Conservation (phyloP, 1,140 invertebrate species). For the Melanaphis sacchari region DNA sequence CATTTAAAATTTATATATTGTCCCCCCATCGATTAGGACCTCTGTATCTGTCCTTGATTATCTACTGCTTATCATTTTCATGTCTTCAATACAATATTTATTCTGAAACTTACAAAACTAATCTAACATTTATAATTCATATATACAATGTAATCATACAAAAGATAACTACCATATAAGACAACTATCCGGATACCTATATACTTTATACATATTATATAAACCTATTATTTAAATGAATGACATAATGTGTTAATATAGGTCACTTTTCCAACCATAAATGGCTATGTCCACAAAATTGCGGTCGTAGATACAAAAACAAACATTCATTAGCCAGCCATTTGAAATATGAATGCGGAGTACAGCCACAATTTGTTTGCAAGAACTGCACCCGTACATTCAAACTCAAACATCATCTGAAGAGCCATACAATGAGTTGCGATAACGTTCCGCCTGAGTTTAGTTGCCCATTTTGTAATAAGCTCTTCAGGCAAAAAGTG, state of each 20-base stretch:
- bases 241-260: neutral
- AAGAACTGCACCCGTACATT: slow-evolving; percentile 54
- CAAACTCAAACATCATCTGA: slow-evolving; percentile 53
- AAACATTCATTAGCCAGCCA: slow-evolving; percentile 63
- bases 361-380: slow-evolving; percentile 61
- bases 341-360: slow-evolving; percentile 63
- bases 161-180: too few species aligned
- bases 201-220: neutral
- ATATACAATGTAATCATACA: too few species aligned
- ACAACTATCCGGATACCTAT: too few species aligned
- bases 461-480: slow-evolving; percentile 71
- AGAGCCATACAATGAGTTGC: slow-evolving; percentile 54
- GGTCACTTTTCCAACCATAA: neutral
- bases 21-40: too few species aligned
- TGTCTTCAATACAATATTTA: too few species aligned
- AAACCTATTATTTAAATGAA: neutral
- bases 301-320: slow-evolving; percentile 63
- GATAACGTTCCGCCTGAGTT: slow-evolving; percentile 62
- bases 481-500: slow-evolving; percentile 65
- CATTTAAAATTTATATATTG: too few species aligned
- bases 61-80: too few species aligned
- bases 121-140: too few species aligned
- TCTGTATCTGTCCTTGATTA: too few species aligned
- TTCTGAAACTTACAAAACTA: too few species aligned
- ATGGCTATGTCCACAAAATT: slow-evolving; percentile 59